Evolutionary conservation across 2,888 invertebrate genomes (phyloP), one percentile per base, ranked within the genome.

Genomic region (Lagria hirta): DNA sequence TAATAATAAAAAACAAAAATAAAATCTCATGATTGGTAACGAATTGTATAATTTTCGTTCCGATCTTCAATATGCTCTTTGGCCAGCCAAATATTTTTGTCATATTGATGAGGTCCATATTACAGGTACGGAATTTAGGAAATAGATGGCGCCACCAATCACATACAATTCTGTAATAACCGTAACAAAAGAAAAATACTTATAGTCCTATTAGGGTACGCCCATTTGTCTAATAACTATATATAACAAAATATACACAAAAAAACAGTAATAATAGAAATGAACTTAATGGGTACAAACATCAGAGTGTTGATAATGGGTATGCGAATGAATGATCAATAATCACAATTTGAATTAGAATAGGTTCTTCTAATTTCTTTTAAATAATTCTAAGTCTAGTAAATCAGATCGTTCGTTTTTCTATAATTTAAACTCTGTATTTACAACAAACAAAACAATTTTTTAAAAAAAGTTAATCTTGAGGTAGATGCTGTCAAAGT

Each of bases 71-170:
- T 30, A 26, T 40, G 38, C 30, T 46, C 46, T 52, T 56, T 57
- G 55, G 52, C 55, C 57, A 52, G 57, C 52, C 57, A 55, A 55
- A 52, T 49, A 47, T 50, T 29, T 42, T 43, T 42, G 27, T 43
- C 43, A 48, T 41, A 42, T 32, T 37, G 41, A 49, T 61, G 58
- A 62, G 60, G 59, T 61, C 57, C 43, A 45, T 54, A 21, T 22
- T 10, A 23, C 63, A 64, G 63, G 63, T 64, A 64, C 63, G 51
- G 49, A 59, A 52, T 63, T 63, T 52, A 51, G 53, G 56, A 62
- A 48, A 40, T 30, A 54, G 29, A 14, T 30, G 22, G 34, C 34
- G 32, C 24, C 28, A 45, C 45, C 45, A 45, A 45, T 45, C 45
- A 38, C 24, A 40, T 33, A 43, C 36, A 36, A 34, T 29, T 21